phyloP scores from a whole-genome alignment of 2,797 vertebrate species.

The Tamandua tetradactyla region DNA sequence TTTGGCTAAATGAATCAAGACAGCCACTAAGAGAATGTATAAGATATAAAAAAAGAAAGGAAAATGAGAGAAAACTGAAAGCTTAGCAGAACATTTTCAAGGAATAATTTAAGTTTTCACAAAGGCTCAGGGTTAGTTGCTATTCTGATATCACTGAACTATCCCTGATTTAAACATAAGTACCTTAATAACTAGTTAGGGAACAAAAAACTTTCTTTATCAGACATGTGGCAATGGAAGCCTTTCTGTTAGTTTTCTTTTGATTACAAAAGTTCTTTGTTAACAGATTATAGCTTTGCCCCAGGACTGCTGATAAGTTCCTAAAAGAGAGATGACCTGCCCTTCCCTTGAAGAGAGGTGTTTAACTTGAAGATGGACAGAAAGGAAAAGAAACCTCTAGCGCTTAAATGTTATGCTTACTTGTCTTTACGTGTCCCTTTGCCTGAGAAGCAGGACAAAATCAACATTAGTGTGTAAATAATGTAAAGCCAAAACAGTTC shows the following conservation, averaged over 20 bases:
- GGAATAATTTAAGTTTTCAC: slow-evolving; percentile 74
- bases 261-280: slow-evolving; percentile 76
- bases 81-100: slow-evolving; percentile 70
- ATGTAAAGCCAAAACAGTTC: not conserved
- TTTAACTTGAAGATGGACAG: slow-evolving; percentile 60
- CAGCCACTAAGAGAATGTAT: slow-evolving; percentile 36
- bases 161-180: slow-evolving; percentile 71
- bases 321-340: slow-evolving; percentile 67
- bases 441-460: slow-evolving; percentile 38
- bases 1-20: slow-evolving; percentile 66
- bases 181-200: slow-evolving; percentile 78
- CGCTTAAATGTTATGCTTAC: slow-evolving; percentile 50
- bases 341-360: slow-evolving; percentile 18
- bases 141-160: slow-evolving; percentile 76
- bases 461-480: slow-evolving; percentile 49
- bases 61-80: slow-evolving; percentile 67
- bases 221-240: slow-evolving; percentile 72
- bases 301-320: slow-evolving; percentile 73
- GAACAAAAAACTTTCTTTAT: slow-evolving; percentile 76
- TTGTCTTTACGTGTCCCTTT: slow-evolving; percentile 55
- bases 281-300: slow-evolving; percentile 76
- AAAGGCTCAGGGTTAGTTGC: slow-evolving; percentile 66
- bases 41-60: not conserved
- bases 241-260: slow-evolving; percentile 61
- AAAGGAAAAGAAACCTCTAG: slow-evolving; percentile 69